phyloP scores from a whole-genome alignment of 2,113 vertebrate genomes.

The Mus pahari region DNA sequence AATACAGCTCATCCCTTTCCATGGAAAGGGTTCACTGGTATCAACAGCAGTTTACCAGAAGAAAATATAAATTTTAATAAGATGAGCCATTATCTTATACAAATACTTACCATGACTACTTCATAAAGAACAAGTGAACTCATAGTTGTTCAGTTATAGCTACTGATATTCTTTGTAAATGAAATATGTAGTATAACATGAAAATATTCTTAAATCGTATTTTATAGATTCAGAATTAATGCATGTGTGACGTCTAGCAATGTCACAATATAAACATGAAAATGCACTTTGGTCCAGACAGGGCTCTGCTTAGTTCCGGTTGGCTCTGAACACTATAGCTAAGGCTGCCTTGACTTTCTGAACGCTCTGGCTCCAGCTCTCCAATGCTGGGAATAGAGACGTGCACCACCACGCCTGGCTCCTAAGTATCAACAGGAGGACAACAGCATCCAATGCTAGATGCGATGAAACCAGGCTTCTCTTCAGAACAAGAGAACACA shows the following conservation, averaged over 20 bases:
- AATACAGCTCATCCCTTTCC: not conserved
- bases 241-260: not conserved
- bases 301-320: not conserved
- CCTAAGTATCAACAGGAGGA: not conserved
- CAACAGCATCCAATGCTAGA: not conserved
- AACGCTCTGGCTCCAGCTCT: not conserved
- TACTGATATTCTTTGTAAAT: constrained; percentile 32
- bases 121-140: not conserved
- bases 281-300: not conserved
- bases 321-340: not conserved
- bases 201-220: not conserved
- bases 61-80: constrained; percentile 4
- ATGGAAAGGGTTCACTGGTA: not conserved
- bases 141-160: not conserved
- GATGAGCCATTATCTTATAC: not conserved
- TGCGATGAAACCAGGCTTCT: not conserved
- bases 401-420: not conserved
- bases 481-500: not conserved
- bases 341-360: not conserved
- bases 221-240: constrained; percentile 26
- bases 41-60: not conserved
- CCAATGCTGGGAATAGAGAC: not conserved
- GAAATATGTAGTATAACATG: constrained; percentile 35
- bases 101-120: not conserved
- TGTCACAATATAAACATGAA: not conserved